Base-by-base conservation (phyloP, 2,797 vertebrate species). In the Hyperoplus lanceolatus region DNA sequence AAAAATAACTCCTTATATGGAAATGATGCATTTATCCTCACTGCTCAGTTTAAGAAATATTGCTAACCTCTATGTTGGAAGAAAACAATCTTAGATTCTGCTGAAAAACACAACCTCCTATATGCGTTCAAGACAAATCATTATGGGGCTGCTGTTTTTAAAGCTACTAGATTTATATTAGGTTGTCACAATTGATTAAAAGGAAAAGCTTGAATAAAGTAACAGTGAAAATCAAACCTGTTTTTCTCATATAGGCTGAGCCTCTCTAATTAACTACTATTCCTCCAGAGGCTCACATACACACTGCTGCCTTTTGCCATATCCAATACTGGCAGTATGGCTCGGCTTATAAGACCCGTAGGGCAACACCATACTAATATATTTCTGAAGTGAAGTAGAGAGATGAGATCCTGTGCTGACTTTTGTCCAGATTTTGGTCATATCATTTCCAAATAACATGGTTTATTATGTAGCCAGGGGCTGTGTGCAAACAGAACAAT, bases 61-160 rank as follows among this genome's bases (percentile, higher is more conserved):
- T 64, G 71, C 85, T 71, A 70, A 70, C 45, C 66, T 29, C 29
- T 29, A 29, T 29, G 29, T 29, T 66, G 69, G 16, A 48, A 69
- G 36, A 77, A 58, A 56, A 66, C 29, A 67, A 46, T 72, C 43
- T 55, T 18, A 75, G 64, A 81, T 82, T 82, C 6, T 85, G 80
- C 82, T 91, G 79, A 87, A 79, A 85, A 68, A 82, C 86, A 82
- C 66, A 89, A 80, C 6, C 36, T 43, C 11, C 49, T 3, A 29
- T 73, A 43, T 80, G 63, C 80, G 65, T 56, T 72, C 69, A 82
- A 50, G 55, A 58, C 15, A 1, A 58, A 62, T 63, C 70, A 70
- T 60, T 48, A 46, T 45, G 3, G 4, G n/a, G 36, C 36, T 21
- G 54, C 56, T 73, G 50, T 65, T 77, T 53, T 73, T 56, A 64